These are phyloP conservation scores for Acanthochromis polyacanthus DNA, from an alignment of 2,113 vertebrate species.

Conservation along the genomic window DNA sequence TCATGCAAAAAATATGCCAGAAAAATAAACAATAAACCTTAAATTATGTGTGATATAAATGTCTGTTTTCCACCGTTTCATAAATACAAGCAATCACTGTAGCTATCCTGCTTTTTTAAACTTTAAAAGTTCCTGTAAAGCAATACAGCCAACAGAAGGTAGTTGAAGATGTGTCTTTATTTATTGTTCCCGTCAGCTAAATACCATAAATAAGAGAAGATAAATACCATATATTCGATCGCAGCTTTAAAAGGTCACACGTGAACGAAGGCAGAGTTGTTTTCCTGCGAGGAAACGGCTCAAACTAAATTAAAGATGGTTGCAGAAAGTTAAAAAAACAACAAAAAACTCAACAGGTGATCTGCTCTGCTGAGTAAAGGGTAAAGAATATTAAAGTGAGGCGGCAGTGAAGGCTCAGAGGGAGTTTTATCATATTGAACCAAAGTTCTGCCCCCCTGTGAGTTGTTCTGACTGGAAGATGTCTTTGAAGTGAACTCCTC, in stretches of 20 bases:
- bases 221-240: conserved; percentile 12
- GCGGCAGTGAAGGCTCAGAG: conserved; percentile 17
- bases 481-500: too few species aligned
- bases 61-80: too few species aligned
- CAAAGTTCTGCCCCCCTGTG: neutral
- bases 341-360: too few species aligned
- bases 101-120: neutral
- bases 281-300: neutral
- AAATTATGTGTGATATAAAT: too few species aligned
- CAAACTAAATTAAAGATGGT: conserved; percentile 1
- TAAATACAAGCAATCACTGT: too few species aligned
- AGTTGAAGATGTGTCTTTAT: neutral
- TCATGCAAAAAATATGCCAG: too few species aligned
- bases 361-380: neutral
- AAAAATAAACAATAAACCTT: too few species aligned
- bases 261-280: too few species aligned
- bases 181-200: neutral
- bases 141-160: neutral
- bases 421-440: conserved; percentile 18
- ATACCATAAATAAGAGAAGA: conserved; percentile 20
- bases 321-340: too few species aligned
- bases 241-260: conserved; percentile 58
- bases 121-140: neutral
- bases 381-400: conserved; percentile 34
- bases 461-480: conserved; percentile 34